These are phyloP conservation scores for Drosophila yakuba DNA, from an alignment of 1,140 invertebrate species.

Conservation along the genomic window DNA sequence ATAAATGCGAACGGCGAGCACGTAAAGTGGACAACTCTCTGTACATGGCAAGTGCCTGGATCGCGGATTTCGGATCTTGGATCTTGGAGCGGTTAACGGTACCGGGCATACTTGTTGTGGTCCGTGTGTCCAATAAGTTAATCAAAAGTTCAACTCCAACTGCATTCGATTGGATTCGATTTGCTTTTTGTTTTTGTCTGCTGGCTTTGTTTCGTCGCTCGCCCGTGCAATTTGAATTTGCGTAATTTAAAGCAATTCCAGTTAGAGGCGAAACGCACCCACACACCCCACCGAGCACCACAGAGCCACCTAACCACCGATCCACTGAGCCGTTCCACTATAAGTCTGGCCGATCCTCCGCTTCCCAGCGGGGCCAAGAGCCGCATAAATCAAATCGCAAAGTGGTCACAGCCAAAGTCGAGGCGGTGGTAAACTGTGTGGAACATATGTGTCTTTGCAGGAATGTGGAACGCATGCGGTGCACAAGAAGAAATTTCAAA, in stretches of 20 bases:
- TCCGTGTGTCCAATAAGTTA: constrained; percentile 70
- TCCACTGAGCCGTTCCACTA: constrained; percentile 27
- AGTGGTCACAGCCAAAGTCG: constrained; percentile 56
- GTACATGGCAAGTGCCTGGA: constrained; percentile 49
- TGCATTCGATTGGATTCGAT: constrained; percentile 36
- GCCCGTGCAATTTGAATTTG: constrained; percentile 60
- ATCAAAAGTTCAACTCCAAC: constrained; percentile 76
- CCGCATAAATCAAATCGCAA: constrained; percentile 77
- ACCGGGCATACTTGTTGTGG: constrained; percentile 44
- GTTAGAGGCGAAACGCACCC: constrained; percentile 71
- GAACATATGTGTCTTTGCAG: constrained; percentile 8
- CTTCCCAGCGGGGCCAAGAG: constrained; percentile 49
- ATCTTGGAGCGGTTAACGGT: constrained; percentile 46
- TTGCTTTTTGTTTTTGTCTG: constrained; percentile 20
- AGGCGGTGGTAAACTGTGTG: constrained; percentile 30
- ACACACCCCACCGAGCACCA: constrained; percentile 56
- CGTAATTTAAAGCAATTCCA: constrained; percentile 82
- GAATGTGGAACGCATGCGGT: constrained; percentile 48
- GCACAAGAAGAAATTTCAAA: constrained; percentile 10
- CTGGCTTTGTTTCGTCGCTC: constrained; percentile 19
- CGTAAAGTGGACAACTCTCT: constrained; percentile 69
- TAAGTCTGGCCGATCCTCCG: not conserved
- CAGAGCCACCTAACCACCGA: constrained; percentile 17
- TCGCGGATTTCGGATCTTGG: constrained; percentile 9
- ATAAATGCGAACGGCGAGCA: constrained; percentile 63